A percentile compares a stretch with the other conserved stretches of the same genome.
Conservation (phyloP, 1,140 invertebrate genomes). For the Gryon sp. region DNA sequence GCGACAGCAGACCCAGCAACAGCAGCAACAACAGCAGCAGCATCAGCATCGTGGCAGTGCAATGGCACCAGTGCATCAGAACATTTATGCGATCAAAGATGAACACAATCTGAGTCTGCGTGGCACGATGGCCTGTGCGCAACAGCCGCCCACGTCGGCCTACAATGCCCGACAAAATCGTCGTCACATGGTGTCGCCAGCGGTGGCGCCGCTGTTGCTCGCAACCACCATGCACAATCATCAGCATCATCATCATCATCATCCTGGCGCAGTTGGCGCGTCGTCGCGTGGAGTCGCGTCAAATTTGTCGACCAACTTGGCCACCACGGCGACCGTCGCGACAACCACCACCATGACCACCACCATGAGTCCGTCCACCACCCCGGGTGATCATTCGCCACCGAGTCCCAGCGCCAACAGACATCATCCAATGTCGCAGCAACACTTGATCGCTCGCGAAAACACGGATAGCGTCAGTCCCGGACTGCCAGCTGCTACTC, state of each 20-base stretch:
- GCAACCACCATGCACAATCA: constrained; percentile 57
- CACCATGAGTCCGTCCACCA: constrained; percentile 71
- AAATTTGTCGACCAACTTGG: constrained; percentile 65
- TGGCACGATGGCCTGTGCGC: constrained; percentile 51
- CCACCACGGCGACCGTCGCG: constrained; percentile 74
- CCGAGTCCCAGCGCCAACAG: constrained; percentile 74
- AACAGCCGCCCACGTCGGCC: constrained; percentile 50
- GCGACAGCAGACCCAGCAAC: constrained; percentile 70
- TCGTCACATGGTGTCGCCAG: constrained; percentile 69
- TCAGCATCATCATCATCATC: constrained; percentile 69
- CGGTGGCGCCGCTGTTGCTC: constrained; percentile 71
- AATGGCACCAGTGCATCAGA: constrained; percentile 41
- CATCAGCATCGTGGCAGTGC: constrained; percentile 46
- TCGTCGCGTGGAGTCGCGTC: constrained; percentile 72
- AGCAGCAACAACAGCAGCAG: constrained; percentile 66
- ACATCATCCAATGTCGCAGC: constrained; percentile 69
- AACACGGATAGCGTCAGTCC: constrained; percentile 83
- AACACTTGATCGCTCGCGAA: constrained; percentile 75
- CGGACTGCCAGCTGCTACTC: constrained; percentile 81
- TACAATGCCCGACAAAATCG: constrained; percentile 45
- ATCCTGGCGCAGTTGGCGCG: constrained; percentile 68
- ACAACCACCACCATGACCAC: constrained; percentile 75
- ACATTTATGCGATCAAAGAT: constrained; percentile 48
- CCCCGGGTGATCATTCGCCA: constrained; percentile 75
- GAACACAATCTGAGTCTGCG: constrained; percentile 57